Base-by-base conservation (phyloP, 2,797 vertebrate genomes). In the Atherinosoma microstoma region DNA sequence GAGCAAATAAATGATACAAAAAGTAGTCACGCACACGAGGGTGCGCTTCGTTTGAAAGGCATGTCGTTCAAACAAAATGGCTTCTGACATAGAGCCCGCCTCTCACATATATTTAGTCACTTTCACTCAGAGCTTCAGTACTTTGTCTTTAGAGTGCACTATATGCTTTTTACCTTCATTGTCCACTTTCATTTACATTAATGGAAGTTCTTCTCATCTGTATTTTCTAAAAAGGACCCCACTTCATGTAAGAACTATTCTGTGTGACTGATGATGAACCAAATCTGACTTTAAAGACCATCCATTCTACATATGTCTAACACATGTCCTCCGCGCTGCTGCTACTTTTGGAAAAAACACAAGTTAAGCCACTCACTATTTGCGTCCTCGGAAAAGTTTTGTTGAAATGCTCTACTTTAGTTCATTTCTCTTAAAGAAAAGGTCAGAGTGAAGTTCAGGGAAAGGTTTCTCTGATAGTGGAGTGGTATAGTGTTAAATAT, bases 1-100 rank as follows among this genome's bases (percentile, higher is more conserved):
- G 32, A 65, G 35, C 30, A 77, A 64, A 62, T n/a, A 22, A 32
- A 30, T 36, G 40, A 29, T 6, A 18, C 62, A 56, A 59, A 64
- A 20, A 2, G 10, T 3, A 20, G n/a, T 38, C 47, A 57, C 4
- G 10, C 58, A 20, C 0, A 45, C 5, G 2, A 22, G 42, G 16
- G n/a, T 1, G 0, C 13, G 58, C 75, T 63, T 6, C 51, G 15
- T 22, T n/a, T 32, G 8, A 0, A 69, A 36, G 27, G 1, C 20
- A 54, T 58, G 8, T 16, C 10, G 35, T 47, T 68, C 29, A 57
- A 65, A 70, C 8, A 47, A 40, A 6, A 61, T 16, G 20, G 30
- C 13, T 1, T 58, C 40, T 15, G 9, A 51, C 22, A 54, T 34
- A 32, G 18, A 22, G 57, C 49, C 30, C 10, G 20, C 12, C 35